Percentiles rank a stretch among this genome's conserved stretches.
These are phyloP conservation scores for Cladorhizidae sp. DNA, from an alignment of 37 sponge, comb jelly and placozoan species.

Conservation along the genomic window DNA sequence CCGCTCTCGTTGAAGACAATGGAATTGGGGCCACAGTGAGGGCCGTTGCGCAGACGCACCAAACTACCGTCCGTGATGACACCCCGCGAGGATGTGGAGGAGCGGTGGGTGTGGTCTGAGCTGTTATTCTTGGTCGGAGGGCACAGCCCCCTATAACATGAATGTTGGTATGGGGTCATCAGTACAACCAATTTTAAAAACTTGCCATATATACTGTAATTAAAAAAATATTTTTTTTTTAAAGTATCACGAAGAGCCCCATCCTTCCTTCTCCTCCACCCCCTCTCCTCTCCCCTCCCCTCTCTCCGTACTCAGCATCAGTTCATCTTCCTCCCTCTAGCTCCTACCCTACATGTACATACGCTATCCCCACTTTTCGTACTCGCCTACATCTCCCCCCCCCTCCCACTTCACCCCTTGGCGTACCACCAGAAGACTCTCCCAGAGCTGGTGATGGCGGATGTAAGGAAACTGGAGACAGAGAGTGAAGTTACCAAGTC, in stretches of 20 bases:
- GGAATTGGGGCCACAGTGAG: slow-evolving; percentile 60
- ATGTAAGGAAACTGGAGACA: slow-evolving; percentile 69
- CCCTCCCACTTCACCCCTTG: not conserved
- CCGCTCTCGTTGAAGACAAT: slow-evolving; percentile 42
- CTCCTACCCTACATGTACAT: not conserved
- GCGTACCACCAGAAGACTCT: slow-evolving; percentile 82
- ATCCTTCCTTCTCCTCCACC: not conserved
- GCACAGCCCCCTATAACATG: slow-evolving; percentile 62
- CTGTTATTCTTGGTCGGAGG: slow-evolving; percentile 26
- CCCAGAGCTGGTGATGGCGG: slow-evolving; percentile 47
- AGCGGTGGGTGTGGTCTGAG: slow-evolving; percentile 1
- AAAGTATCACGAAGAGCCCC: too few species aligned
- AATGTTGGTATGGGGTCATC: not conserved
- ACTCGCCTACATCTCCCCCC: not conserved
- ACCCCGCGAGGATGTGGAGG: slow-evolving; percentile 2
- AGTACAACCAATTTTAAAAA: not conserved
- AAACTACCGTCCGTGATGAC: slow-evolving; percentile 58
- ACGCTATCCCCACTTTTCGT: not conserved
- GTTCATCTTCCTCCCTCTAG: not conserved
- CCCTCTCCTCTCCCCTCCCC: not conserved
- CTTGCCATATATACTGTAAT: not conserved
- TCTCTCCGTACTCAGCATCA: not conserved
- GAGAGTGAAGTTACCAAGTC: slow-evolving; percentile 22
- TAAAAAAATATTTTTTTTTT: not conserved
- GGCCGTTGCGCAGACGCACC: slow-evolving; percentile 71